phyloP scores from a whole-genome alignment of 2,797 vertebrate species.

The Megalops cyprinoides region DNA sequence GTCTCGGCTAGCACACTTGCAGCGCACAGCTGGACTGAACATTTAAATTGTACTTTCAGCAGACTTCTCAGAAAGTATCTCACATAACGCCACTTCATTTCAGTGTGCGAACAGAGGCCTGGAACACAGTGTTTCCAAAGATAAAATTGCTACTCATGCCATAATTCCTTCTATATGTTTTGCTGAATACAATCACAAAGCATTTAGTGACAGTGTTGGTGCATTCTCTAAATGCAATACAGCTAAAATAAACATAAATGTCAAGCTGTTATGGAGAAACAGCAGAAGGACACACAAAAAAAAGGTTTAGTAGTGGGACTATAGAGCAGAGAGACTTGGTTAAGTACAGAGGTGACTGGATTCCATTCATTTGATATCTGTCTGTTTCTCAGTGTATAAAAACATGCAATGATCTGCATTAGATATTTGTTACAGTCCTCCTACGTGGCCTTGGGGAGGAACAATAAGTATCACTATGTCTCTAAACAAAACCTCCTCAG shows the following conservation, averaged over 20 bases:
- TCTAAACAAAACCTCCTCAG: not conserved
- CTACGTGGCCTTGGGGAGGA: not conserved
- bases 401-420: not conserved
- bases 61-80: conserved; percentile 15
- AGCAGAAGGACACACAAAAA: too few relatives aligned
- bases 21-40: not conserved
- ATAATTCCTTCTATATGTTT: not conserved
- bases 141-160: not conserved
- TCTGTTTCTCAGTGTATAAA: not conserved
- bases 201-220: too few relatives aligned
- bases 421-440: not conserved
- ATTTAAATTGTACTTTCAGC: conserved; percentile 12
- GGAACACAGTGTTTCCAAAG: not conserved
- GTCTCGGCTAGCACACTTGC: conserved; percentile 17
- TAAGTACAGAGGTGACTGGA: not conserved
- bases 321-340: not conserved
- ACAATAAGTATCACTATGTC: not conserved
- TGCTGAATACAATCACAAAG: not conserved
- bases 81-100: conserved; percentile 16
- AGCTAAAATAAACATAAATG: too few relatives aligned
- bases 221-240: too few relatives aligned
- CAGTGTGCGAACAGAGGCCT: conserved; percentile 12
- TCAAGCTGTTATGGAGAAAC: too few relatives aligned
- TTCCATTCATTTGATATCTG: not conserved
- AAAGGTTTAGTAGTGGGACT: conserved; percentile 37